Evolutionary conservation across 1,140 invertebrate genomes (phyloP), one percentile per base, ranked within the genome.

Genomic region (Bombus pyrosoma): DNA sequence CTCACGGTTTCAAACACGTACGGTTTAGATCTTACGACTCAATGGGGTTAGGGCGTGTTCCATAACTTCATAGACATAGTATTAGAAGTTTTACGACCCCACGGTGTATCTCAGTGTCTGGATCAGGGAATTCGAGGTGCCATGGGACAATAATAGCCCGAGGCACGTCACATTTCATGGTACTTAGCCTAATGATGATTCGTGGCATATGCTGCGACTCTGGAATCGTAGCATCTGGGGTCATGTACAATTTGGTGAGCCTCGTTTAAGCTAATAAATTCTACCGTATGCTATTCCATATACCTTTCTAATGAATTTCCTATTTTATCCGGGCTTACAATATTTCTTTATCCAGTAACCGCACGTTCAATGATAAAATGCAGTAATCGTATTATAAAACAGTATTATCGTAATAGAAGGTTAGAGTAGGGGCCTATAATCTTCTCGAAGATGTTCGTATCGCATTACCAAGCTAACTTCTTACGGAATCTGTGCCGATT

Each of bases 141-240:
- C 32, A 18, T 18, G 59, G 59, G 15, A 66, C 15, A 15, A 66
- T 66, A 66, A 34, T 34, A n/a, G 64, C 64, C 28, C 15, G n/a
- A 66, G 64, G 32, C 64, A 66, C 15, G 64, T 66, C 64, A 32
- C 64, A 66, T 66, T 66, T 66, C 64, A 66, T 8, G 64, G 32
- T 66, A 15, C 64, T 66, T 66, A 66, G 32, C n/a, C 64, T 66
- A 66, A 66, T 66, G 64, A 66, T 66, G 64, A 66, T 66, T n/a
- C 64, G 32, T 34, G 64, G 15, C 64, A 32, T 18, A 15, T 32
- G 32, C 15, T 18, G 64, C 64, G n/a, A 66, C 64, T 32, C 32
- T 32, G 64, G 32, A 15, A 66, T 66, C 64, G 15, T 22, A 32
- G 64, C 28, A 62, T 62, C 28, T 13, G 59, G 12, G 59, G 1